A percentile compares a stretch with the other conserved stretches of the same genome.
Evolutionary conservation across 2,888 invertebrate genomes (phyloP).

Genomic region (Orchesellides sinensis): DNA sequence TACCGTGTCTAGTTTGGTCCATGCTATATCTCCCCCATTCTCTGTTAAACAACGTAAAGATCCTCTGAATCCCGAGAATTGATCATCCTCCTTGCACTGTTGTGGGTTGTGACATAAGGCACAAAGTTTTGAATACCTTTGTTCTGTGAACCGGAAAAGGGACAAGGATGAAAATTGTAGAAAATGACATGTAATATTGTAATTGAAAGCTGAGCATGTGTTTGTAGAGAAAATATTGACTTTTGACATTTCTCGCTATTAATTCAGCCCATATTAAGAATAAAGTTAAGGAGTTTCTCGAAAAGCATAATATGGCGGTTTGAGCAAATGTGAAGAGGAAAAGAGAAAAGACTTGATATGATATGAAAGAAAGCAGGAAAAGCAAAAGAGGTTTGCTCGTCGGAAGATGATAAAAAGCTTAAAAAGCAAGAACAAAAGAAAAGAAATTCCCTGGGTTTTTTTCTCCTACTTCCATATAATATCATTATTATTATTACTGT

Average conservation of each 20-base stretch:
- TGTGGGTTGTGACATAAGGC: slow-evolving; percentile 87
- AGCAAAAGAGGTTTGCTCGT: slow-evolving; percentile 15
- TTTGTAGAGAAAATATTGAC: slow-evolving; percentile 51
- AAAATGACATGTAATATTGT: slow-evolving; percentile 24
- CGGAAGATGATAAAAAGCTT: slow-evolving; percentile 24
- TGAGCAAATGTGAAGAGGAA: neutral
- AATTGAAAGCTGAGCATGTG: slow-evolving; percentile 14
- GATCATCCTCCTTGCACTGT: slow-evolving; percentile 88
- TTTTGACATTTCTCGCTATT: slow-evolving; percentile 40
- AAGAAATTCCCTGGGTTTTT: slow-evolving; percentile 12
- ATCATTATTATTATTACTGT: slow-evolving; percentile 81
- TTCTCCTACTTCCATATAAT: neutral
- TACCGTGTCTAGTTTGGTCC: slow-evolving; percentile 89
- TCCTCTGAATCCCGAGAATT: slow-evolving; percentile 91
- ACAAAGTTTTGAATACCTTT: slow-evolving; percentile 87
- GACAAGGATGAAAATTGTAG: slow-evolving; percentile 3
- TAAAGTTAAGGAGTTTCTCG: slow-evolving; percentile 10
- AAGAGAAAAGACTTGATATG: no score
- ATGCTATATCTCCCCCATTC: slow-evolving; percentile 90
- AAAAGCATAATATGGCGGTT: slow-evolving; percentile 5
- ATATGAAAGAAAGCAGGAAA: neutral
- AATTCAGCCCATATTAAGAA: slow-evolving; percentile 22
- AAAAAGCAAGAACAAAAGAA: slow-evolving; percentile 28
- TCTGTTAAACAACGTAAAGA: slow-evolving; percentile 89
- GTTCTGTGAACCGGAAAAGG: slow-evolving; percentile 79